Percentiles rank a stretch among this genome's conserved stretches.
phyloP scores from a whole-genome alignment of 2,888 invertebrate species.

The Sarcophaga carnaria region DNA sequence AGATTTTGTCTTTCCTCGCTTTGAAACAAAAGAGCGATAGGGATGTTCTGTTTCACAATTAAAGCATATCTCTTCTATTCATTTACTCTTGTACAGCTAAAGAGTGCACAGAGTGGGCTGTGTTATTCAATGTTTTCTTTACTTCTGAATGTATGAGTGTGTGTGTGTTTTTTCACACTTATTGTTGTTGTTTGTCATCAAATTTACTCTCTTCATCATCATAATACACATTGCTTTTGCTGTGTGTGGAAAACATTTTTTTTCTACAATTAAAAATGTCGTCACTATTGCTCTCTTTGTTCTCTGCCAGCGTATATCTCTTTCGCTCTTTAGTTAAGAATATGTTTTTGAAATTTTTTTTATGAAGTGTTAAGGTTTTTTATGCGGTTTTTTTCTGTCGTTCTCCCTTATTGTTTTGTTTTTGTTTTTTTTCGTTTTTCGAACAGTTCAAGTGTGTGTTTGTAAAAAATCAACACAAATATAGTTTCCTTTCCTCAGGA shows the following conservation, averaged over 20 bases:
- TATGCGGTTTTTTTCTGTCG: constrained; percentile 77
- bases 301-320: background rate
- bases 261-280: constrained; percentile 81
- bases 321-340: constrained; percentile 43
- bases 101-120: constrained; percentile 28
- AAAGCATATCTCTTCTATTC: background rate
- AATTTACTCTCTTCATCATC: background rate
- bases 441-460: constrained; percentile 22
- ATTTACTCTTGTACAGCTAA: background rate
- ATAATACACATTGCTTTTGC: constrained; percentile 41
- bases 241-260: constrained; percentile 74
- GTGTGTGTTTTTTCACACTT: constrained; percentile 35
- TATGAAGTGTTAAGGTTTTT: constrained; percentile 80
- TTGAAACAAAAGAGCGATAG: background rate
- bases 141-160: constrained; percentile 32
- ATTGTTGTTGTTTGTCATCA: constrained; percentile 19
- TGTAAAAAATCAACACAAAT: constrained; percentile 22
- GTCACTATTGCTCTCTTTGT: constrained; percentile 74
- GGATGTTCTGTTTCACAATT: background rate
- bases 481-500: constrained; percentile 51
- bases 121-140: constrained; percentile 9
- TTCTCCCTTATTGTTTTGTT: constrained; percentile 51
- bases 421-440: background rate
- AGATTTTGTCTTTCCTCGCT: background rate
- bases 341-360: constrained; percentile 64